Evolutionary conservation across 2,888 invertebrate species (phyloP), one percentile per base, ranked within the genome.

Genomic region (Agrotis ipsilon): DNA sequence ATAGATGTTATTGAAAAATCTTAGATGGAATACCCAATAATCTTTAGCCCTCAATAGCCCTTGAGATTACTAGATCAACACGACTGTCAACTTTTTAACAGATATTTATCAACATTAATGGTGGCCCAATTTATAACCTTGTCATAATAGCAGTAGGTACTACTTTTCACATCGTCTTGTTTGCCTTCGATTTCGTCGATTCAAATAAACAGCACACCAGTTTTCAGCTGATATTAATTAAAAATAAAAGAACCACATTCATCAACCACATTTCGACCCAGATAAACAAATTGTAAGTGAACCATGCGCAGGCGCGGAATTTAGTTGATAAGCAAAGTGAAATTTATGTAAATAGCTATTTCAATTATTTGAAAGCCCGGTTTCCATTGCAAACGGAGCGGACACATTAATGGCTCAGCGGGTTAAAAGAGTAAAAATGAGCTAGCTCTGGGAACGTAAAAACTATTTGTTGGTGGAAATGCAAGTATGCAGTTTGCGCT

Each of bases 241-340:
- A 19, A 68, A 45, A 54, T 13, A 45, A 57, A 61, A 61, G 3
- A 58, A 49, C 14, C 45, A 55, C 19, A 48, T 48, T 52, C 9
- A 69, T 51, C 46, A 46, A 18, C 46, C 32, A 61, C 52, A 52
- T 32, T n/a, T 52, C 57, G 66, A 59, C 73, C 79, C 46, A 78
- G 49, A 43, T 76, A 32, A 13, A 49, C 18, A 46, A 45, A 45
- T 43, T 19, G 14, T 60, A 57, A 32, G 1, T 49, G 16, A 58
- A 45, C 16, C 57, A 45, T 27, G 61, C 32, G 39, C 73, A 24
- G 16, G 19, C 54, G 54, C 55, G 49, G 27, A 60, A 58, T 77
- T 73, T n/a, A 32, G 18, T 18, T 18, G 80, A 74, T 79, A 79
- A 68, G 64, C 43, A 27, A 78, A 60, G 32, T 61, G 54, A 59